phyloP scores from a whole-genome alignment of 2,113 vertebrate species.

The Sinocyclocheilus anshuiensis region DNA sequence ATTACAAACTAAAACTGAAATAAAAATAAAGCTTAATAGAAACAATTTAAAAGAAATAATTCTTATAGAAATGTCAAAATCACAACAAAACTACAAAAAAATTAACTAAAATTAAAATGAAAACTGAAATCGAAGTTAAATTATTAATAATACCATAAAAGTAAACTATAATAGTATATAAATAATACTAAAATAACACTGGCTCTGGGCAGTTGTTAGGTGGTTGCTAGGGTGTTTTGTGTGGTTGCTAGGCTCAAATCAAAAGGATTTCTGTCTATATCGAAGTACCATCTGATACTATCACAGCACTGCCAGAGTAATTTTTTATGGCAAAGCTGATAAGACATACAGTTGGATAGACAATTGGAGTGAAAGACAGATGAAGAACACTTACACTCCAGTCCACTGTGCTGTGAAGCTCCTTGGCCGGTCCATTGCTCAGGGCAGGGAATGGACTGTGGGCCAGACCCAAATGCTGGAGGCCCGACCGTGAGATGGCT shows the following conservation, averaged over 20 bases:
- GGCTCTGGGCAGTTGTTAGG: no score
- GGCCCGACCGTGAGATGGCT: constrained; percentile 96
- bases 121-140: no score
- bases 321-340: not conserved
- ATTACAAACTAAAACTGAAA: no score
- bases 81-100: no score
- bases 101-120: no score
- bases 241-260: not conserved
- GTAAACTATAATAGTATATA: no score
- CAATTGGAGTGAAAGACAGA: not conserved
- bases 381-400: constrained; percentile 87
- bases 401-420: constrained; percentile 87
- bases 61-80: no score
- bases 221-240: not conserved
- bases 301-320: not conserved
- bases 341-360: not conserved
- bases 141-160: no score
- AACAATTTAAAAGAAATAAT: no score
- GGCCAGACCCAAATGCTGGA: constrained; percentile 91
- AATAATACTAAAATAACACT: no score
- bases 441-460: constrained; percentile 81
- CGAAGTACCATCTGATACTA: not conserved
- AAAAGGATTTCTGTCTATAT: not conserved
- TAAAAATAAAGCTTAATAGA: no score
- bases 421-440: constrained; percentile 93